These are phyloP conservation scores for Phengaris alcon DNA, from an alignment of 2,888 invertebrate species.

Conservation along the genomic window DNA sequence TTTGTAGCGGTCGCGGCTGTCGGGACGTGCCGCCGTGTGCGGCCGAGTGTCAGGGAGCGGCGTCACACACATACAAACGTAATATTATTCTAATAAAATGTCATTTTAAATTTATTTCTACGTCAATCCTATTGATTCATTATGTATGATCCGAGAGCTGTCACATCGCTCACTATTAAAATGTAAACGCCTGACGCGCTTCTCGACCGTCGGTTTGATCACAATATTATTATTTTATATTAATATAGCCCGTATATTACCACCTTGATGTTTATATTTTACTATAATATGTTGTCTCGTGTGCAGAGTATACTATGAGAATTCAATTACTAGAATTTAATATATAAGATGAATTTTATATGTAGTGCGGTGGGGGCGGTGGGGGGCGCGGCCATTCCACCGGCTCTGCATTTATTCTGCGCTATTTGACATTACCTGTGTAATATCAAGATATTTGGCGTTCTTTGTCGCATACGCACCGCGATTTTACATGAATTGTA, in stretches of 20 bases:
- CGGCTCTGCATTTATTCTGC: slow-evolving; percentile 30
- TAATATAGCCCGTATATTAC: slow-evolving; percentile 14
- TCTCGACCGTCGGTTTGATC: neutral
- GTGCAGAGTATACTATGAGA: slow-evolving; percentile 16
- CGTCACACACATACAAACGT: neutral
- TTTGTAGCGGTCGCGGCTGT: neutral
- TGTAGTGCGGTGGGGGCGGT: neutral
- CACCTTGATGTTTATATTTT: slow-evolving; percentile 19
- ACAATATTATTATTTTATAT: neutral
- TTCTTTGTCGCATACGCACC: neutral
- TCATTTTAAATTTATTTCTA: neutral
- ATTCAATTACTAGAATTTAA: slow-evolving; percentile 27
- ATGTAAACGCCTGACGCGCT: neutral
- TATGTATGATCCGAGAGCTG: neutral
- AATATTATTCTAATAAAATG: neutral
- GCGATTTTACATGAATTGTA: neutral
- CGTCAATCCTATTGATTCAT: neutral
- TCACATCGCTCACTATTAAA: neutral
- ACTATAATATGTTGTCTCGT: slow-evolving; percentile 22
- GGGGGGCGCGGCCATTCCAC: neutral
- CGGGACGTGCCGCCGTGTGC: neutral
- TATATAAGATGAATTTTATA: slow-evolving; percentile 11
- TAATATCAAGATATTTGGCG: neutral
- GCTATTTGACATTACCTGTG: neutral
- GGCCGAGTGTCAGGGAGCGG: neutral